Evolutionary conservation across 1,140 invertebrate genomes (phyloP).

Genomic region (Drosophila busckii): DNA sequence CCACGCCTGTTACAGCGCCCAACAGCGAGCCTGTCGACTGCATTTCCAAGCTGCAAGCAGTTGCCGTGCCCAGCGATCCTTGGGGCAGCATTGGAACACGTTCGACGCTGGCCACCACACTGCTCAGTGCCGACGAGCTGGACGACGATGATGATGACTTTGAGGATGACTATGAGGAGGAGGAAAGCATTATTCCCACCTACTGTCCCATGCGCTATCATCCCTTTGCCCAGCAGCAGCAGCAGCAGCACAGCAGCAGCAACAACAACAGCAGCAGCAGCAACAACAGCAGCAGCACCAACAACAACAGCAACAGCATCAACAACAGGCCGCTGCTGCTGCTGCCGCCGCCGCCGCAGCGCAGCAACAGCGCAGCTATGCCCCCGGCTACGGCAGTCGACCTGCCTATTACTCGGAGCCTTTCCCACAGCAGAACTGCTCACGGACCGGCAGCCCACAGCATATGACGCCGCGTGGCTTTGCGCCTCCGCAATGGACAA

Average conservation of each 20-base stretch:
- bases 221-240: slow-evolving; percentile 55
- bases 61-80: slow-evolving; percentile 80
- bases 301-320: slow-evolving; percentile 37
- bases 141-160: slow-evolving; percentile 81
- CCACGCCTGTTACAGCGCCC: slow-evolving; percentile 11
- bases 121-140: slow-evolving; percentile 79
- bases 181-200: slow-evolving; percentile 78
- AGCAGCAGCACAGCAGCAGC: slow-evolving; percentile 39
- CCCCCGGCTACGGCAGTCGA: slow-evolving; percentile 59
- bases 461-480: slow-evolving; percentile 65
- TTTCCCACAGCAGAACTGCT: slow-evolving; percentile 78
- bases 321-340: slow-evolving; percentile 24
- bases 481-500: slow-evolving; percentile 61
- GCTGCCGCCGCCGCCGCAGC: slow-evolving; percentile 34
- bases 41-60: slow-evolving; percentile 79
- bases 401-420: slow-evolving; percentile 78
- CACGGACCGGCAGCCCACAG: slow-evolving; percentile 68
- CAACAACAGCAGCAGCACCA: slow-evolving; percentile 44
- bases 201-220: slow-evolving; percentile 74
- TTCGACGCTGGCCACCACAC: slow-evolving; percentile 79
- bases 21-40: slow-evolving; percentile 66
- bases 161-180: slow-evolving; percentile 80
- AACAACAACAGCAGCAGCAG: slow-evolving; percentile 51
- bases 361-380: slow-evolving; percentile 38
- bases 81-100: slow-evolving; percentile 79